These are phyloP conservation scores for Allophyes oxyacanthae DNA, from an alignment of 2,888 invertebrate species.

Conservation along the genomic window DNA sequence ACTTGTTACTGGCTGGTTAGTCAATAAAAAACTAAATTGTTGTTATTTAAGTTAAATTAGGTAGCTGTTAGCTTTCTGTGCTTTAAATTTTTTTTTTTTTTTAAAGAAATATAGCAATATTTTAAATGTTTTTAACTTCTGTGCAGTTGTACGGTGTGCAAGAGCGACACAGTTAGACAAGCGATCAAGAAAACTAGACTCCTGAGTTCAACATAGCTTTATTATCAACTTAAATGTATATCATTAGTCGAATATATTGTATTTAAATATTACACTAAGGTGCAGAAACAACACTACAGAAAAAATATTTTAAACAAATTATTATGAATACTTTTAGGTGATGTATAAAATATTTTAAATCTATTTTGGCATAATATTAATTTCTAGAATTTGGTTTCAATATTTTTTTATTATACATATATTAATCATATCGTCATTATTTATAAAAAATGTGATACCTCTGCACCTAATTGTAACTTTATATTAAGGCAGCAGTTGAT, in stretches of 20 bases:
- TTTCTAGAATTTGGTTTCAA: not conserved
- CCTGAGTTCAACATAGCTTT: slow-evolving; percentile 58
- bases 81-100: too few species aligned
- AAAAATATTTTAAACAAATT: not conserved
- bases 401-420: not conserved
- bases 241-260: slow-evolving; percentile 34
- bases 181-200: slow-evolving; percentile 35
- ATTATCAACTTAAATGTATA: slow-evolving; percentile 58
- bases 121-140: slow-evolving; percentile 2
- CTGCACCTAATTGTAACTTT: slow-evolving; percentile 34
- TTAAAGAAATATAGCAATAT: too few species aligned
- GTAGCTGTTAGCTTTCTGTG: too few species aligned
- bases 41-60: too few species aligned
- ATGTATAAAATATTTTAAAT: not conserved
- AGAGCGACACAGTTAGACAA: not conserved
- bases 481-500: slow-evolving; percentile 40
- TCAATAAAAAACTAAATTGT: too few species aligned
- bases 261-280: slow-evolving; percentile 24
- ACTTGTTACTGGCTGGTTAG: too few species aligned
- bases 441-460: too few species aligned
- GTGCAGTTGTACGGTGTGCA: not conserved
- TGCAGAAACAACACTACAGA: slow-evolving; percentile 32
- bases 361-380: slow-evolving; percentile 23
- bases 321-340: not conserved
- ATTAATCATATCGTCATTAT: too few species aligned